phyloP scores from a whole-genome alignment of 2,113 vertebrate genomes.

The Hippocampus comes region DNA sequence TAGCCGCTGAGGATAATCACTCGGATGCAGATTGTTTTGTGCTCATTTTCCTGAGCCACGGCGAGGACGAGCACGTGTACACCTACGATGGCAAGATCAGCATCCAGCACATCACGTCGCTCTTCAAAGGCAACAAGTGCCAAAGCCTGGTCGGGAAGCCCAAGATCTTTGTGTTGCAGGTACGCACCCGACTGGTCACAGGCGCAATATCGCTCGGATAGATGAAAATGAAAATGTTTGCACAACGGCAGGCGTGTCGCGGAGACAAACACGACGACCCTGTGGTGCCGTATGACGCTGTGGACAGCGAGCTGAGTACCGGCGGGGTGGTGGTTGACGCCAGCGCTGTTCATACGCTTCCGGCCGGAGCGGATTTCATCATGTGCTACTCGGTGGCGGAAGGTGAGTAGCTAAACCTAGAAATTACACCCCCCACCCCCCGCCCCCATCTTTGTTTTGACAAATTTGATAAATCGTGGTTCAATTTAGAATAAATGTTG shows the following conservation, averaged over 20 bases:
- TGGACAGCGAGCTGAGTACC: slow-evolving; percentile 53
- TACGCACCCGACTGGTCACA: slow-evolving; percentile 39
- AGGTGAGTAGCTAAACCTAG: slow-evolving; percentile 69
- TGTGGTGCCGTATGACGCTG: slow-evolving; percentile 71
- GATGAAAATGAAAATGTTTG: not conserved
- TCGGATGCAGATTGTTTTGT: slow-evolving; percentile 85
- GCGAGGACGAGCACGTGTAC: slow-evolving; percentile 82
- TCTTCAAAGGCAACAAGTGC: slow-evolving; percentile 89
- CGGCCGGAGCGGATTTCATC: slow-evolving; percentile 91
- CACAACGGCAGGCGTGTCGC: slow-evolving; percentile 80
- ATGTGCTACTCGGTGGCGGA: slow-evolving; percentile 98
- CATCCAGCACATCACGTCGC: slow-evolving; percentile 75
- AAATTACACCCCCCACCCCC: not conserved
- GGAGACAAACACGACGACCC: slow-evolving; percentile 82
- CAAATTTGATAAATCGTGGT: too few species aligned
- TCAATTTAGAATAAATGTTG: too few species aligned
- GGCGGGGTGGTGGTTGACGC: slow-evolving; percentile 82
- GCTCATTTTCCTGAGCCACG: slow-evolving; percentile 89
- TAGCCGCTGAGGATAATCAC: slow-evolving; percentile 78
- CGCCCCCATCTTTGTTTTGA: not conserved
- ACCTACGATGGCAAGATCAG: slow-evolving; percentile 78
- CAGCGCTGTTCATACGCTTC: slow-evolving; percentile 78
- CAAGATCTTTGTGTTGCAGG: slow-evolving; percentile 96
- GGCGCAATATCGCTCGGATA: not conserved
- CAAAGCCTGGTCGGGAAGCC: slow-evolving; percentile 88